These are phyloP conservation scores for Amiota minor DNA, from an alignment of 2,888 invertebrate species.

Conservation along the genomic window DNA sequence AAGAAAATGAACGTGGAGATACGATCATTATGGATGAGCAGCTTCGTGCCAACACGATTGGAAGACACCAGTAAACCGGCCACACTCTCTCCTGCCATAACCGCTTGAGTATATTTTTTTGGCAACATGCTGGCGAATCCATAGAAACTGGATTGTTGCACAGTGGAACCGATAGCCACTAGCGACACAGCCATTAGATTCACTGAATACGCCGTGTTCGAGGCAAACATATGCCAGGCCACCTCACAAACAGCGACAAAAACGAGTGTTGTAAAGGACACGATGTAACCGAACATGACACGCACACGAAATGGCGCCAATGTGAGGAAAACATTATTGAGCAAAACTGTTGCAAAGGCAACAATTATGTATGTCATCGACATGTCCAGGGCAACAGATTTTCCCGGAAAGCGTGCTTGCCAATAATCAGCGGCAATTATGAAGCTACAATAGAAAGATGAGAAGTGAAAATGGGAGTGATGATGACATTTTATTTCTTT, in stretches of 20 bases:
- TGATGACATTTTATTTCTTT: background rate
- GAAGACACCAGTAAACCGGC: slow-evolving; percentile 89
- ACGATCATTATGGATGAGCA: slow-evolving; percentile 82
- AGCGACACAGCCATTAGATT: slow-evolving; percentile 88
- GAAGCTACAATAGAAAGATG: slow-evolving; percentile 77
- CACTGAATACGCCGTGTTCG: slow-evolving; percentile 85
- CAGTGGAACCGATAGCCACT: slow-evolving; percentile 91
- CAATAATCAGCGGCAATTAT: slow-evolving; percentile 96
- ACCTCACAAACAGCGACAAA: slow-evolving; percentile 91
- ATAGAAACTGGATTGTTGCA: slow-evolving; percentile 95
- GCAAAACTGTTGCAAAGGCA: slow-evolving; percentile 88
- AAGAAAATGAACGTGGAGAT: slow-evolving; percentile 92
- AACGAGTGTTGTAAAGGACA: slow-evolving; percentile 86
- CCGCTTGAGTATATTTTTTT: slow-evolving; percentile 89
- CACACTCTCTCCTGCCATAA: slow-evolving; percentile 94
- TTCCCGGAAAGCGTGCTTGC: slow-evolving; percentile 86
- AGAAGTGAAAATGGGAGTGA: background rate
- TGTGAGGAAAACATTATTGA: slow-evolving; percentile 89
- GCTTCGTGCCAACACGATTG: slow-evolving; percentile 88
- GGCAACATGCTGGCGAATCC: slow-evolving; percentile 95
- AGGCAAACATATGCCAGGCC: slow-evolving; percentile 87
- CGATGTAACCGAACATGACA: slow-evolving; percentile 89
- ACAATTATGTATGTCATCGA: slow-evolving; percentile 92
- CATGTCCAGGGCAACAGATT: slow-evolving; percentile 93
- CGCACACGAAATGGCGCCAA: slow-evolving; percentile 86